These are phyloP conservation scores for Meta bourneti DNA, from an alignment of 2,888 invertebrate species.

Conservation along the genomic window DNA sequence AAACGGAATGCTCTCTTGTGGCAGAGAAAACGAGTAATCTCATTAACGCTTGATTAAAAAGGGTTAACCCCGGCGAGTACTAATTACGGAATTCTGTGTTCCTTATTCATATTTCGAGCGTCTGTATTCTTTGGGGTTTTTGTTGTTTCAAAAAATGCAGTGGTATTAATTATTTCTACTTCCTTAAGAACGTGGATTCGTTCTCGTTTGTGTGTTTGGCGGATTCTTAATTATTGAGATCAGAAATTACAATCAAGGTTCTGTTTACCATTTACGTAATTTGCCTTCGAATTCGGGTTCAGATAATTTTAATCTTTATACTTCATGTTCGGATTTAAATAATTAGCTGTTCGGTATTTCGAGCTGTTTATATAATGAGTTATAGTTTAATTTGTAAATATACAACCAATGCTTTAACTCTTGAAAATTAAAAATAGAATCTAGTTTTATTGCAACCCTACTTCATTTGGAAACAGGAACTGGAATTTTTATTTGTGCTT, in stretches of 20 bases:
- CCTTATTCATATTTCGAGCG: not conserved
- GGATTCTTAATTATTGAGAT: not conserved
- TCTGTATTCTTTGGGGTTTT: not conserved
- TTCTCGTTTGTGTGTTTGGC: not conserved
- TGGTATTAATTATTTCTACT: not conserved
- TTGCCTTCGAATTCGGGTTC: too few relatives aligned
- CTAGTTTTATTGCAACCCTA: too few relatives aligned
- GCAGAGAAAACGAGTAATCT: not conserved
- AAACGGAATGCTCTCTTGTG: not conserved
- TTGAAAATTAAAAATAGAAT: too few relatives aligned
- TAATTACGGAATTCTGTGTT: not conserved
- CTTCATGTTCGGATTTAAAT: too few relatives aligned
- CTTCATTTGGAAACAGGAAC: too few relatives aligned
- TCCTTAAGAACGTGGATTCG: not conserved
- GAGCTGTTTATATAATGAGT: too few relatives aligned
- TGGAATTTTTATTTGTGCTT: too few relatives aligned
- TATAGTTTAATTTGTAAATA: too few relatives aligned
- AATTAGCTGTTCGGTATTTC: too few relatives aligned
- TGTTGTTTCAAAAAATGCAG: not conserved
- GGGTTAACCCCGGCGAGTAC: not conserved
- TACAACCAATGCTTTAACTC: too few relatives aligned
- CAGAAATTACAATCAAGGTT: not conserved
- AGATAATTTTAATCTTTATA: too few relatives aligned
- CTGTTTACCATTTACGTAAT: too few relatives aligned
- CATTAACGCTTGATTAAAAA: not conserved